Evolutionary conservation across 1,140 invertebrate species (phyloP).

Genomic region (Sarcophaga peregrina): DNA sequence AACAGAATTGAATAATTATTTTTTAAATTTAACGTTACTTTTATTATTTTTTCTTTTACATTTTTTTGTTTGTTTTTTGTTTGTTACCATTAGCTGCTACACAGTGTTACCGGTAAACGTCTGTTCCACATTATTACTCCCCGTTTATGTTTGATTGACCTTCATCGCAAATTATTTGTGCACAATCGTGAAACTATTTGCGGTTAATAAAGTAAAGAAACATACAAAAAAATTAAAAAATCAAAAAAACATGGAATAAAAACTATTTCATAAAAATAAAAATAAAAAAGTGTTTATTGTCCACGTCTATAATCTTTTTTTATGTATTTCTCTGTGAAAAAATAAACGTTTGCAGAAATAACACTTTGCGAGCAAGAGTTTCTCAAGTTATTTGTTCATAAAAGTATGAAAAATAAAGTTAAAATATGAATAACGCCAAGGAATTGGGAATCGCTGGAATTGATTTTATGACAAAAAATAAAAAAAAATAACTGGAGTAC

Average conservation of each 20-base stretch:
- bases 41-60: not conserved
- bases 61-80: not conserved
- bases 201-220: conserved; percentile 21
- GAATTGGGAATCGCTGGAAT: not conserved
- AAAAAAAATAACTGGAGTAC: not conserved
- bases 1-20: no score
- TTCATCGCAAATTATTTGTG: conserved; percentile 29
- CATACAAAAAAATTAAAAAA: not conserved
- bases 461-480: not conserved
- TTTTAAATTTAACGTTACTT: not conserved
- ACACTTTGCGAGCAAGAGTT: no score
- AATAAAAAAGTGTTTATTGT: conserved; percentile 32
- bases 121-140: not conserved
- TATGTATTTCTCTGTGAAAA: conserved; percentile 8
- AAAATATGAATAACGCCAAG: no score
- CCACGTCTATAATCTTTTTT: conserved; percentile 27
- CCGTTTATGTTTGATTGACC: not conserved
- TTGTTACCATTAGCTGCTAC: not conserved
- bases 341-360: no score
- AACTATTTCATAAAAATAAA: not conserved
- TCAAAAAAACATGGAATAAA: not conserved
- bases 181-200: conserved; percentile 27
- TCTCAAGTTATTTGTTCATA: no score
- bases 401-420: no score
- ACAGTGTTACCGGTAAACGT: not conserved